These are phyloP conservation scores for Tonatia bakeri DNA, from an alignment of 2,113 vertebrate genomes.

Conservation along the genomic window DNA sequence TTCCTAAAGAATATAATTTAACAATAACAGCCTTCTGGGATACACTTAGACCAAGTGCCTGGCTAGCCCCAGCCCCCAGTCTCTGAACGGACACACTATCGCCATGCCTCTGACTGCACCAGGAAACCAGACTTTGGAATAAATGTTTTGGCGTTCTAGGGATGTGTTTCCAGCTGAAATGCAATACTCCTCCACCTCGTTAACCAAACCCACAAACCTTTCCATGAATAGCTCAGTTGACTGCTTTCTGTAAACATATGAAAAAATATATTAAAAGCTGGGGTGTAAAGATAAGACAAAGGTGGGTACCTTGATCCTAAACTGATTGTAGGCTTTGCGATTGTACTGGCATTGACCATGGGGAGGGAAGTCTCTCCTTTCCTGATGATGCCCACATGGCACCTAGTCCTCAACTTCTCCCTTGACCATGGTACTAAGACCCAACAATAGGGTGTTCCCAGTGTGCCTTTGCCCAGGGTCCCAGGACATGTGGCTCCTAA, in stretches of 20 bases:
- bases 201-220: slow-evolving; percentile 45
- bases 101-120: background rate
- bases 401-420: background rate
- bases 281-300: background rate
- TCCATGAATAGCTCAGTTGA: slow-evolving; percentile 36
- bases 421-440: background rate
- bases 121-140: slow-evolving; percentile 52
- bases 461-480: background rate
- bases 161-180: slow-evolving; percentile 60
- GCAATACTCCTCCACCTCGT: slow-evolving; percentile 40
- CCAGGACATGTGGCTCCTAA: background rate
- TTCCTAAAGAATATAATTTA: slow-evolving; percentile 51
- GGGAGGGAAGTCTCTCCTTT: background rate
- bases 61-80: background rate
- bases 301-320: background rate
- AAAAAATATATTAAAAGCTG: background rate
- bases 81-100: background rate
- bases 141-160: slow-evolving; percentile 54
- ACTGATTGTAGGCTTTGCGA: background rate
- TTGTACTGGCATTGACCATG: accelerated
- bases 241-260: slow-evolving; percentile 42
- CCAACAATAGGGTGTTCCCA: background rate
- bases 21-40: slow-evolving; percentile 44
- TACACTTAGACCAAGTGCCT: background rate
- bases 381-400: background rate